These are phyloP conservation scores for Rotaria socialis DNA, from an alignment of 2,888 invertebrate species.

Conservation along the genomic window DNA sequence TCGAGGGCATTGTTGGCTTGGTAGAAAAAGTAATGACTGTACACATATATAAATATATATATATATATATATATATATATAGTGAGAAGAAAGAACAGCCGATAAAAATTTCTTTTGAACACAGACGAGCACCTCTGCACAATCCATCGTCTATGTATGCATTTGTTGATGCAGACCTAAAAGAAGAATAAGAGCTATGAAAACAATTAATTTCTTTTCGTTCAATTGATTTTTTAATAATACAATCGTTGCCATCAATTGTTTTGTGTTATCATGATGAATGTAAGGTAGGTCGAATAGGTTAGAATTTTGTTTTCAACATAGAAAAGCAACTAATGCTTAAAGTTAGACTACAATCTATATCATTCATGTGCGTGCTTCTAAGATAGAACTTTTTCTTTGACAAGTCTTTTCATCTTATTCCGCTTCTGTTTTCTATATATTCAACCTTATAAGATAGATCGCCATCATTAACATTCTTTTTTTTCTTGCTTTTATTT, in stretches of 20 bases:
- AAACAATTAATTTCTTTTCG: slow-evolving; percentile 24
- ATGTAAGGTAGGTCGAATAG: neutral
- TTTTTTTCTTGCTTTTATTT: neutral
- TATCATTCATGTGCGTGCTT: neutral
- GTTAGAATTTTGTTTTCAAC: neutral
- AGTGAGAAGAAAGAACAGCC: slow-evolving; percentile 5
- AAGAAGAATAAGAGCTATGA: slow-evolving; percentile 13
- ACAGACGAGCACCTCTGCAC: slow-evolving; percentile 1
- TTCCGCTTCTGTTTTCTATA: neutral
- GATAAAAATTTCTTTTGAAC: neutral
- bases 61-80: neutral
- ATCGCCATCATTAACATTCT: neutral
- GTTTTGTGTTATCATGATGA: neutral
- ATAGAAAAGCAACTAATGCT: neutral
- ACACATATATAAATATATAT: neutral
- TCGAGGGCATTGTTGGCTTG: neutral
- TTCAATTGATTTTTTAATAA: slow-evolving; percentile 14
- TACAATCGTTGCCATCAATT: neutral
- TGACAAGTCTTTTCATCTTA: slow-evolving; percentile 18
- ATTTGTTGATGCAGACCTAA: neutral
- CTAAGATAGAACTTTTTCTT: neutral
- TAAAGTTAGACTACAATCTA: neutral
- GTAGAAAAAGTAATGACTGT: slow-evolving; percentile 21
- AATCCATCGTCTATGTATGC: neutral
- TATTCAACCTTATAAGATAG: neutral